Base-by-base conservation (phyloP, 2,113 vertebrate species). In the Eulacestoma nigropectus region DNA sequence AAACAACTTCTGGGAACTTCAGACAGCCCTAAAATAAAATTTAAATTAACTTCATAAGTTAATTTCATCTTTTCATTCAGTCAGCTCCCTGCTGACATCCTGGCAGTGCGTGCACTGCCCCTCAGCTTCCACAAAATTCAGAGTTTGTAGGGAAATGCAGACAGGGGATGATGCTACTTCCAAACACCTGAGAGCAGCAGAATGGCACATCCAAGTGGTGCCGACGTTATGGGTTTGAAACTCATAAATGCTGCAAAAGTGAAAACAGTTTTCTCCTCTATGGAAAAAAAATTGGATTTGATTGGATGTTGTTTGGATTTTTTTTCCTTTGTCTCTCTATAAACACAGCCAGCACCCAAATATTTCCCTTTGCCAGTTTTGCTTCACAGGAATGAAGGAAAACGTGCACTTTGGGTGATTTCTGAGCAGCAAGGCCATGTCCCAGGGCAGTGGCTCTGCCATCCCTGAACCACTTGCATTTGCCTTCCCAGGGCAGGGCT, bases 191-290 rank as follows among this genome's bases (percentile, higher is more conserved):
- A 20, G 19, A 81, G 46, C 19, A 49, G 50, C 1, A 65, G 59
- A 74, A 25, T 4, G 29, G 13, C 59, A 27, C 1, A 1, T 4
- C 57, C 16, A 20, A 29, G 29, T 4, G 0, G 0, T 44, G 32
- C 16, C 0, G 0, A 4, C 10, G 3, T 4, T 20, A 8, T 1
- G 33, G 44, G 23, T 19, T 59, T 53, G 44, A 68, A 75, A 17
- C 35, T 26, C 29, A 47, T 35, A 57, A 84, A 89, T 70, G 49
- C 2, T 26, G 23, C 39, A 59, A 32, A 29, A 16, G 9, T 13
- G 50, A 75, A 89, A 72, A 0, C 46, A 50, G 33, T 42, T 87
- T 67, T 76, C 55, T 55, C 27, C 25, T 83, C 30, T 6, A 8
- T 2, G 14, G 4, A 7, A 2, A 26, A 29, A 19, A 63, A 49